Evolutionary conservation across 1,140 invertebrate genomes (phyloP).

Genomic region (Cylas formicarius): DNA sequence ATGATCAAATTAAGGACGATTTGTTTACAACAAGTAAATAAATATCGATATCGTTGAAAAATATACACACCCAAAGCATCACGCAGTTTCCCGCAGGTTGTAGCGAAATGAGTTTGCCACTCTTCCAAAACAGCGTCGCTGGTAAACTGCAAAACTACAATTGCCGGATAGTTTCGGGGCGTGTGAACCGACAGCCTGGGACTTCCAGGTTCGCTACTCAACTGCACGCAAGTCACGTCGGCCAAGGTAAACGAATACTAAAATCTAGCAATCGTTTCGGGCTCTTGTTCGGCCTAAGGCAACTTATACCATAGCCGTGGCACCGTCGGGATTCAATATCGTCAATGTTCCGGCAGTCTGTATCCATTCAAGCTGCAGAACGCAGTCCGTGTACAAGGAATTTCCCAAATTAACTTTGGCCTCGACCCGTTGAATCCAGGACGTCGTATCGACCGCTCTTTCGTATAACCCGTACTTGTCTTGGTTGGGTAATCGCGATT

Average conservation of each 20-base stretch:
- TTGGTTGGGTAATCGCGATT: slow-evolving; percentile 44
- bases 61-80: slow-evolving; percentile 22
- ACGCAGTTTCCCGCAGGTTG: slow-evolving; percentile 40
- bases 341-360: slow-evolving; percentile 65
- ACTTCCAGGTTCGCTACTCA: slow-evolving; percentile 68
- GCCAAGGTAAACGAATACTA: slow-evolving; percentile 55
- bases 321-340: slow-evolving; percentile 65
- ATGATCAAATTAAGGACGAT: no score
- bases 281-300: not conserved
- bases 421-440: slow-evolving; percentile 74
- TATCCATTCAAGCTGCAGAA: slow-evolving; percentile 76
- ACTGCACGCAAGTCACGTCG: slow-evolving; percentile 67
- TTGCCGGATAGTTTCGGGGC: slow-evolving; percentile 49
- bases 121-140: slow-evolving; percentile 79
- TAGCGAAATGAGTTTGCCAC: slow-evolving; percentile 72
- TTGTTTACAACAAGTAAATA: not conserved
- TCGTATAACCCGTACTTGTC: slow-evolving; percentile 38
- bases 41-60: not conserved
- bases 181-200: slow-evolving; percentile 66
- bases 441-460: slow-evolving; percentile 71
- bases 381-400: slow-evolving; percentile 60
- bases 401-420: slow-evolving; percentile 59
- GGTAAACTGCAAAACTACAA: slow-evolving; percentile 64
- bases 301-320: slow-evolving; percentile 58
- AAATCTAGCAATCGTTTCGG: no score